Evolutionary conservation across 2,113 vertebrate species (phyloP), one percentile per base, ranked within the genome.

Genomic region (Morphnarchus princeps): DNA sequence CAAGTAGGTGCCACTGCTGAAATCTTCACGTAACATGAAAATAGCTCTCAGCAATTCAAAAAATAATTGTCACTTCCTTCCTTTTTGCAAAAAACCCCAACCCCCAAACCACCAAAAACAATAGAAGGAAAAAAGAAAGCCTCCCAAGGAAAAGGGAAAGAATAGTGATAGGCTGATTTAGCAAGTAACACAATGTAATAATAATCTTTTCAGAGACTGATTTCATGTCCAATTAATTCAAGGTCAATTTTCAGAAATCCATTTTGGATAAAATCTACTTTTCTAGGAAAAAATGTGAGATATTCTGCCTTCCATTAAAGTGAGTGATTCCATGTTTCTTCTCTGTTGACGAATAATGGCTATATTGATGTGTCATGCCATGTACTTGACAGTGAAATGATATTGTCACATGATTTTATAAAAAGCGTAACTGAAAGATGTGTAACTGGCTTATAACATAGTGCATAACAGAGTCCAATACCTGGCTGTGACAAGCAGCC

Each of bases 51-150:
- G 82, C 28, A 90, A 91, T 72, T 92, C 71, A 95, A 89, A 96
- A 96, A 93, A 96, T 97, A 95, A 97, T 93, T 94, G 95, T 87
- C 93, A 87, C 74, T 87, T 94, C 47, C 16, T 89, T 78, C 0
- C 4, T 67, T 24, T 69, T 82, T 4, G 7, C 4, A 42, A 85
- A 74, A 79, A 52, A 47, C 9, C 0, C 25, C 24, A 25, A 50
- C 13, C 24, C 13, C 24, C 1, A 26, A 50, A 26, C 49, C 49
- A 4, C 13, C 49, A 0, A 52, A 52, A 52, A 52, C 25, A 45
- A 16, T 6, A 45, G 52, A 82, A 49, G 11, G 21, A 16, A 58
- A 80, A 80, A 78, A 62, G 8, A 61, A 80, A 79, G 3, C 4
- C 10, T 62, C 31, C 61, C 5, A 71, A 57, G 26, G 9, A n/a